Conservation (phyloP, 2,797 vertebrate species). For the Decapterus maruadsi region DNA sequence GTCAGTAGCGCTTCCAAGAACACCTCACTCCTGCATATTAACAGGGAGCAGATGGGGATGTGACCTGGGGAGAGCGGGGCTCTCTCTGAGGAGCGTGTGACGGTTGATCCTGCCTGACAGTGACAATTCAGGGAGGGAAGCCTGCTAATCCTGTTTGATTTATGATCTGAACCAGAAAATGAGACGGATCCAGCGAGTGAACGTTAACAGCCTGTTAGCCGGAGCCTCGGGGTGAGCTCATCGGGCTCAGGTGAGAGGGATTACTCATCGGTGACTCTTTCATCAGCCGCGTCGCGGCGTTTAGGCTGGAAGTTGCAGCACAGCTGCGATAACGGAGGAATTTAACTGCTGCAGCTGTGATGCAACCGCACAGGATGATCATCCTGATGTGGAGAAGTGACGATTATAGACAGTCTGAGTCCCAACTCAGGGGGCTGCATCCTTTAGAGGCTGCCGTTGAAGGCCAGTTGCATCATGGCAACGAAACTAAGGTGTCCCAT, state of each 20-base stretch:
- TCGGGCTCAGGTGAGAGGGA: constrained; percentile 48
- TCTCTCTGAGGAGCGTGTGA: constrained; percentile 43
- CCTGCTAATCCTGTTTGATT: constrained; percentile 69
- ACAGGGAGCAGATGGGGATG: constrained; percentile 41
- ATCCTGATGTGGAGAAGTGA: neutral
- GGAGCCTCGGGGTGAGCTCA: constrained; percentile 37
- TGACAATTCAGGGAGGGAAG: constrained; percentile 41
- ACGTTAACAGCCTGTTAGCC: constrained; percentile 26
- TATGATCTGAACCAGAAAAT: constrained; percentile 66
- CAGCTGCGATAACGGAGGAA: constrained; percentile 22
- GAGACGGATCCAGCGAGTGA: constrained; percentile 29
- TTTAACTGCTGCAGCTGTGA: constrained; percentile 6
- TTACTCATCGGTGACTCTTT: constrained; percentile 41
- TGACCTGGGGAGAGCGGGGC: constrained; percentile 39
- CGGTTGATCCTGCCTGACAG: constrained; percentile 64
- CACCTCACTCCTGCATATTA: constrained; percentile 27
- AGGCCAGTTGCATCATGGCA: too few species aligned
- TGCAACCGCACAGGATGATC: neutral
- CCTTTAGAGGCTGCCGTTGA: too few species aligned
- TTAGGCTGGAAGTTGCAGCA: neutral
- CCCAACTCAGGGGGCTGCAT: too few species aligned
- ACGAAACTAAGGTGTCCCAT: too few species aligned
- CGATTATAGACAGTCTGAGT: too few species aligned
- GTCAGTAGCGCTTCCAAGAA: neutral
- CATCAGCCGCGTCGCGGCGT: constrained; percentile 19